Evolutionary conservation across 2,888 invertebrate species (phyloP).

Genomic region (Actias luna): DNA sequence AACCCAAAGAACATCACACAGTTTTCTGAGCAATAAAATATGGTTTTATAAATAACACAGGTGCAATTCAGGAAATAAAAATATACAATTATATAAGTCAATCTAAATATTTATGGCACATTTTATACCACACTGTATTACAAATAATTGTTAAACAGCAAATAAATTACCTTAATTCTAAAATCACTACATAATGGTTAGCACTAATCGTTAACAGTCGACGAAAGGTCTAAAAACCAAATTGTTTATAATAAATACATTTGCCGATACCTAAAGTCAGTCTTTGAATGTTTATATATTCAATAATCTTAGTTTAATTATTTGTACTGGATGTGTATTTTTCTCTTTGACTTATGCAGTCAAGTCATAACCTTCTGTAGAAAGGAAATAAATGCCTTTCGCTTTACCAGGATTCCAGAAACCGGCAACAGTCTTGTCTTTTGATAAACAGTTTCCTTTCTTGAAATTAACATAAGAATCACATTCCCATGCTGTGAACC

Average conservation of each 20-base stretch:
- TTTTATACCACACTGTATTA: no score
- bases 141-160: no score
- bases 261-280: neutral
- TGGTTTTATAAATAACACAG: no score
- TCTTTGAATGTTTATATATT: neutral
- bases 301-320: neutral
- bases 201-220: neutral
- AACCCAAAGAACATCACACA: no score
- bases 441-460: slow-evolving; percentile 58
- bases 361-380: neutral
- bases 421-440: slow-evolving; percentile 57
- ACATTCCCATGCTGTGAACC: slow-evolving; percentile 50
- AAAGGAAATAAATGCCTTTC: slow-evolving; percentile 57
- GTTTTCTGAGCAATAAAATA: no score
- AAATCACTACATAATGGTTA: neutral
- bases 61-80: no score
- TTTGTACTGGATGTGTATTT: neutral
- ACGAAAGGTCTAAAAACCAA: neutral
- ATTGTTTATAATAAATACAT: neutral
- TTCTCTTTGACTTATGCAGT: neutral
- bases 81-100: neutral
- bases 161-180: no score
- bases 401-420: slow-evolving; percentile 68
- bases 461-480: slow-evolving; percentile 32
- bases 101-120: no score